Percentiles rank a stretch among this genome's conserved stretches.
phyloP scores from a whole-genome alignment of 2,797 vertebrate genomes.

The Rhinatrema bivittatum region DNA sequence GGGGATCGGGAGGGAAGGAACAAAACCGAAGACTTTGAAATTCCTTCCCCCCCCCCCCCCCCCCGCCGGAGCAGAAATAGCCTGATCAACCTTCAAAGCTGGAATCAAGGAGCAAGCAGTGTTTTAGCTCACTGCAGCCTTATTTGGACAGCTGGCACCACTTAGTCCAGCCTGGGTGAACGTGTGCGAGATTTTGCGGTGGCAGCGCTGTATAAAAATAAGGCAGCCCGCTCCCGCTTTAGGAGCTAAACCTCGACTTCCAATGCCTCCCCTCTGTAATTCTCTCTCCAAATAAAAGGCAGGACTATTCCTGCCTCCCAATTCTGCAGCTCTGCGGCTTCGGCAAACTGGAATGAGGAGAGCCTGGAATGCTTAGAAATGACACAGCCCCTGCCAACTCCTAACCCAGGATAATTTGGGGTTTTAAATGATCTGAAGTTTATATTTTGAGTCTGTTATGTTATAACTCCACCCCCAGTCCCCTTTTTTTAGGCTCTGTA shows the following conservation, averaged over 20 bases:
- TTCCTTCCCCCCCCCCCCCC: too few relatives aligned
- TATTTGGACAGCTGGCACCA: slow-evolving; percentile 73
- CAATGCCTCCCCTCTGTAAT: slow-evolving; percentile 60
- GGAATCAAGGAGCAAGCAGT: slow-evolving; percentile 55
- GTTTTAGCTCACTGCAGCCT: slow-evolving; percentile 40
- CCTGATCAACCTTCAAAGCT: slow-evolving; percentile 46
- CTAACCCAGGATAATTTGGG: slow-evolving; percentile 48
- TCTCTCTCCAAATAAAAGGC: slow-evolving; percentile 73
- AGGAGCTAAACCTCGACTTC: slow-evolving; percentile 42
- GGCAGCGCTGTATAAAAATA: slow-evolving; percentile 55
- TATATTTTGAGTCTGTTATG: slow-evolving; percentile 37
- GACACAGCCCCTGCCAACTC: slow-evolving; percentile 33
- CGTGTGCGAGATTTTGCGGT: slow-evolving; percentile 55
- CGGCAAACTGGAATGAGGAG: slow-evolving; percentile 53
- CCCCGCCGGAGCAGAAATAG: slow-evolving; percentile 42
- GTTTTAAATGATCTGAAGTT: slow-evolving; percentile 34
- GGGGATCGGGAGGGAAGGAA: too few relatives aligned
- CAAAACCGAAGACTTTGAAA: slow-evolving; percentile 31
- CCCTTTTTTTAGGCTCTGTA: too few relatives aligned
- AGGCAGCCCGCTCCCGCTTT: slow-evolving; percentile 42
- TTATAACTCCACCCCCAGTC: slow-evolving; percentile 26
- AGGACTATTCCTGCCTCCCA: slow-evolving; percentile 60
- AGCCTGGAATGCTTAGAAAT: slow-evolving; percentile 59
- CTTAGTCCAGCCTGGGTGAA: slow-evolving; percentile 54
- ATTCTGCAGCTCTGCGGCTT: slow-evolving; percentile 61